Evolutionary conservation across 1,140 invertebrate species (phyloP).

Genomic region (Aporrectodea caliginosa): DNA sequence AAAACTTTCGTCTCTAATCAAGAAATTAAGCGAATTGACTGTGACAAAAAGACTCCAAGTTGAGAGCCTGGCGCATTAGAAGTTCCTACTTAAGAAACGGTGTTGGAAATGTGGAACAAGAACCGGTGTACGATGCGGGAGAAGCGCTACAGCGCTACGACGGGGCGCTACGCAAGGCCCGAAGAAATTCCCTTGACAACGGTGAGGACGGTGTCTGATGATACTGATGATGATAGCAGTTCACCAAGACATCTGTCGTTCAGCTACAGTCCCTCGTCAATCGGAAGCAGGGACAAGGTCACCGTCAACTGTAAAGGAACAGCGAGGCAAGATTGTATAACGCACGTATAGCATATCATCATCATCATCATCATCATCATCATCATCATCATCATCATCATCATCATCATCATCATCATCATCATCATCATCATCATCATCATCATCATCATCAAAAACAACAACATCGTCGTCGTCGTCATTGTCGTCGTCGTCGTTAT

Average conservation of each 20-base stretch:
- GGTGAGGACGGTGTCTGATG: background rate
- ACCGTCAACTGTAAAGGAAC: background rate
- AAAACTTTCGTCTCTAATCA: no score
- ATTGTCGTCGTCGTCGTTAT: background rate
- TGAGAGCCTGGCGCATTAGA: no score
- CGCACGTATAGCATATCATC: no score
- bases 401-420: conserved; percentile 5
- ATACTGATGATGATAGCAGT: background rate
- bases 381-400: conserved; percentile 2
- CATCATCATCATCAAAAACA: conserved; percentile 5
- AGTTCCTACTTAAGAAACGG: no score
- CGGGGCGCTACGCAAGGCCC: background rate
- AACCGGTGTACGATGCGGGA: background rate
- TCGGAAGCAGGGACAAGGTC: background rate
- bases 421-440: conserved; percentile 12
- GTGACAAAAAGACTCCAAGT: no score
- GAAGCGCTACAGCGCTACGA: background rate
- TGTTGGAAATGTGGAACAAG: no score
- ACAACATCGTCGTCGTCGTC: background rate
- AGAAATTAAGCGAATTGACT: no score
- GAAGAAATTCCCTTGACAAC: background rate
- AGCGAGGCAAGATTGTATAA: no score
- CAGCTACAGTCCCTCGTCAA: background rate
- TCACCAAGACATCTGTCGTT: background rate
- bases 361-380: conserved; percentile 3